Evolutionary conservation across 2,113 vertebrate genomes (phyloP).

Genomic region (Entomyzon cyanotis): DNA sequence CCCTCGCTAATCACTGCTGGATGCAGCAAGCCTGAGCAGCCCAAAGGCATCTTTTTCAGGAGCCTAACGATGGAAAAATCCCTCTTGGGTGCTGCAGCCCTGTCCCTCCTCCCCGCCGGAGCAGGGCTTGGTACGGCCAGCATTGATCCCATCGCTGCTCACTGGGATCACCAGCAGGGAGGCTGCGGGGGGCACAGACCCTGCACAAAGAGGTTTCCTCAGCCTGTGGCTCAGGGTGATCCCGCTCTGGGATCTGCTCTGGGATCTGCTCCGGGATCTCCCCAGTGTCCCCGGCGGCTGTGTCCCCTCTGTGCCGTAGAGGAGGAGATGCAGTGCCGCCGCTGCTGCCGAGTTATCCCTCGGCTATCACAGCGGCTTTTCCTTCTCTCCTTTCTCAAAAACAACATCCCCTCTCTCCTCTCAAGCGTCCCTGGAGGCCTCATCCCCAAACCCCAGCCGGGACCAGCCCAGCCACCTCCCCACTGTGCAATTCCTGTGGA

Average conservation of each 20-base stretch:
- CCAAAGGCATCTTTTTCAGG: background rate
- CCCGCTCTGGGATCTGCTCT: background rate
- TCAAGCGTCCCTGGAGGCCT: background rate
- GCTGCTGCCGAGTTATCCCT: rapidly evolving
- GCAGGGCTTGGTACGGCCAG: background rate
- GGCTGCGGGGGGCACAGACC: background rate
- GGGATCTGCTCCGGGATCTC: background rate
- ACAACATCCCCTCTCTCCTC: background rate
- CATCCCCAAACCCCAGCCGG: background rate
- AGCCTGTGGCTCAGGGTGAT: background rate
- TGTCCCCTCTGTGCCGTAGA: rapidly evolving
- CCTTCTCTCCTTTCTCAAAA: background rate
- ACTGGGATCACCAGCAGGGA: background rate
- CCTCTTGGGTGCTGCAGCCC: background rate
- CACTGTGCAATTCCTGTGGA: background rate
- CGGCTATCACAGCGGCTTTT: background rate
- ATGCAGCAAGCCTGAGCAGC: background rate
- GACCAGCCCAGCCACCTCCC: background rate
- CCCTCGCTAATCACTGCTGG: background rate
- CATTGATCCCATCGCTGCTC: conserved; percentile 15
- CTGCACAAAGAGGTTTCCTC: background rate
- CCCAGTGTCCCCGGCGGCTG: rapidly evolving
- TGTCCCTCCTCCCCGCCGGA: background rate
- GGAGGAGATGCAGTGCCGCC: rapidly evolving
- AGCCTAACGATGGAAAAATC: background rate